These are phyloP conservation scores for Clusia tigrina DNA, from an alignment of 2,888 invertebrate species.

Conservation along the genomic window DNA sequence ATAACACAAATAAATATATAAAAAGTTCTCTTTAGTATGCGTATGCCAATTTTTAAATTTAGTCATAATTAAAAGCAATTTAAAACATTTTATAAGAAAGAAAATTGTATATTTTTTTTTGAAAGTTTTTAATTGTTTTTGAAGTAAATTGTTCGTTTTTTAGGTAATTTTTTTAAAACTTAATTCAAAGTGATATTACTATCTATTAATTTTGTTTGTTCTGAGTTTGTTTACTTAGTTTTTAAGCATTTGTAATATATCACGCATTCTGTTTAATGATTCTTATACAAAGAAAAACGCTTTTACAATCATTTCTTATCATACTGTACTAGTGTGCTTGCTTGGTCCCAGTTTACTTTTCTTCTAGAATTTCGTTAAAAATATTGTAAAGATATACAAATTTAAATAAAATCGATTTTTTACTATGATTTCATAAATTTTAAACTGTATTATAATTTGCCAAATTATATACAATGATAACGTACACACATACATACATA, in stretches of 20 bases:
- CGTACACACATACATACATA: no score
- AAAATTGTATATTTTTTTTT: background rate
- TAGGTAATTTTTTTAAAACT: background rate
- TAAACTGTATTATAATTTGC: slow-evolving; percentile 5
- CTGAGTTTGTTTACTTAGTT: background rate
- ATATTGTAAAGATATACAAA: background rate
- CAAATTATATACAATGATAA: background rate
- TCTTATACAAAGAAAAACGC: background rate
- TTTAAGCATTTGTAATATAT: background rate
- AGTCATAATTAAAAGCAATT: background rate
- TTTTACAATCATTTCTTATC: background rate
- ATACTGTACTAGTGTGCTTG: background rate
- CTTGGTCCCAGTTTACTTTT: background rate
- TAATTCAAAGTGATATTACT: background rate
- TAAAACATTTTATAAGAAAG: background rate
- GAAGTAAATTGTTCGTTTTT: background rate
- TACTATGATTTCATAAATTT: slow-evolving; percentile 5
- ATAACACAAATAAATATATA: background rate
- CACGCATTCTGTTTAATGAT: no score
- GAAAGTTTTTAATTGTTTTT: background rate
- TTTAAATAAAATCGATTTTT: background rate
- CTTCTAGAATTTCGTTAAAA: background rate
- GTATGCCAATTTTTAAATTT: background rate
- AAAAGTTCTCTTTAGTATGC: background rate
- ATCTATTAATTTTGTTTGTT: background rate